Percentiles rank a stretch among this genome's conserved stretches.
phyloP scores from a whole-genome alignment of 2,888 invertebrate genomes.

The Agonopterix alstromeriana region DNA sequence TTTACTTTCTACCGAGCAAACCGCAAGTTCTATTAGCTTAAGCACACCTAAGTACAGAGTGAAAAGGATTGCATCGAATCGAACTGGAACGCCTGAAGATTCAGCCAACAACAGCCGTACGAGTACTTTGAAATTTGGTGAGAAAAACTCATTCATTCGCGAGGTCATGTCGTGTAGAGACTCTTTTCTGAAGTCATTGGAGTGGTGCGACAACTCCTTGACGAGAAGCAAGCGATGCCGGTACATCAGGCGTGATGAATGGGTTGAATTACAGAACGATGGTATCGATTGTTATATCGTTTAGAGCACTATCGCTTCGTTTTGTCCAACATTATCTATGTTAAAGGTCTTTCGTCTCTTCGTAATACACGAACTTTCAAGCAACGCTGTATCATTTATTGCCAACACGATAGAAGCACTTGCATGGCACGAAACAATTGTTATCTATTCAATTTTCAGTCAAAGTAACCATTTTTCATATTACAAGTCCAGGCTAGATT shows the following conservation, averaged over 20 bases:
- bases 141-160: conserved; percentile 63
- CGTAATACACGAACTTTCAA: too few species aligned
- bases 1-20: conserved; percentile 42
- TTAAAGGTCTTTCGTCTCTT: too few species aligned
- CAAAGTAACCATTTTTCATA: too few species aligned
- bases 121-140: conserved; percentile 58
- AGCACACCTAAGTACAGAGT: conserved; percentile 16
- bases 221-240: conserved; percentile 60
- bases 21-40: conserved; percentile 30
- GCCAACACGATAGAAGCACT: too few species aligned
- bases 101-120: conserved; percentile 33
- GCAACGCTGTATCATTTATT: too few species aligned
- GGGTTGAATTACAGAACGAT: conserved; percentile 55
- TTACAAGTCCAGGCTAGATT: too few species aligned
- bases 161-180: conserved; percentile 64
- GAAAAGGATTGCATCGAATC: conserved; percentile 19
- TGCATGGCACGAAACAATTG: too few species aligned
- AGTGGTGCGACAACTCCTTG: conserved; percentile 69
- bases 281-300: conserved; percentile 37
- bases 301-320: conserved; percentile 13
- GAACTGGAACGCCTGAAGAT: conserved; percentile 23
- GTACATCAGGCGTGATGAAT: conserved; percentile 55
- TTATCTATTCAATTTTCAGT: too few species aligned
- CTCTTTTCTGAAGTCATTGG: conserved; percentile 61
- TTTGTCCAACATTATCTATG: background rate